Percentiles rank a stretch among this genome's conserved stretches.
Conservation (phyloP, 2,888 invertebrate genomes). For the Drosophila prostipennis region DNA sequence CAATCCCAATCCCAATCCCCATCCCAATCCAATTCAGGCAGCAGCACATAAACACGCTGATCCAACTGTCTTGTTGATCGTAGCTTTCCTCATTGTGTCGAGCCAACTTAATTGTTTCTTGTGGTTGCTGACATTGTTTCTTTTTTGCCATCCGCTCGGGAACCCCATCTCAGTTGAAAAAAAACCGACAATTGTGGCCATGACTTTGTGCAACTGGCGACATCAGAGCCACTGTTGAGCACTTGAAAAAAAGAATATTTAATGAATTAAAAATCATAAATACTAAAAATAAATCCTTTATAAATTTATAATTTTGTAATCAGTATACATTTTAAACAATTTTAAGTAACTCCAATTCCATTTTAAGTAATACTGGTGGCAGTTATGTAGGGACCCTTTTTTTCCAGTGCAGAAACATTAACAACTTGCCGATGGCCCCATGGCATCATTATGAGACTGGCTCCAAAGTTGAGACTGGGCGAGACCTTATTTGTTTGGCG, state of each 20-base stretch:
- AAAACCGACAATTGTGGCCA: constrained; percentile 47
- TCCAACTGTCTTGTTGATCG: constrained; percentile 19
- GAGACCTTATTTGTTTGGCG: constrained; percentile 76
- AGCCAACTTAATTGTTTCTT: constrained; percentile 66
- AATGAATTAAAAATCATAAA: background rate
- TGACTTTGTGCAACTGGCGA: constrained; percentile 69
- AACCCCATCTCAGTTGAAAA: constrained; percentile 25
- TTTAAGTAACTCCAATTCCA: too few relatives aligned
- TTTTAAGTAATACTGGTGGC: too few relatives aligned
- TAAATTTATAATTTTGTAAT: too few relatives aligned
- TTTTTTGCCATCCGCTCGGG: constrained; percentile 28
- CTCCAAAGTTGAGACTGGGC: constrained; percentile 37
- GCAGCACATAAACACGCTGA: constrained; percentile 4
- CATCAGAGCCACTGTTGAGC: constrained; percentile 44
- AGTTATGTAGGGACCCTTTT: background rate
- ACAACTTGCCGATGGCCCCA: constrained; percentile 64
- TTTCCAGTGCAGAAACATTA: constrained; percentile 32
- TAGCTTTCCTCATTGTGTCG: constrained; percentile 44
- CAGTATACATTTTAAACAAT: background rate
- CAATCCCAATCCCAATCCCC: background rate
- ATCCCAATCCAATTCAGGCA: constrained; percentile 1
- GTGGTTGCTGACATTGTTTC: constrained; percentile 53
- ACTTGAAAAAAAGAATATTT: background rate
- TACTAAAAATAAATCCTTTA: too few relatives aligned
- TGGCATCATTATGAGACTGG: constrained; percentile 66